Percentiles rank a stretch among this genome's conserved stretches.
Conservation (phyloP, 2,797 vertebrate genomes). For the Pachyuromys duprasi region DNA sequence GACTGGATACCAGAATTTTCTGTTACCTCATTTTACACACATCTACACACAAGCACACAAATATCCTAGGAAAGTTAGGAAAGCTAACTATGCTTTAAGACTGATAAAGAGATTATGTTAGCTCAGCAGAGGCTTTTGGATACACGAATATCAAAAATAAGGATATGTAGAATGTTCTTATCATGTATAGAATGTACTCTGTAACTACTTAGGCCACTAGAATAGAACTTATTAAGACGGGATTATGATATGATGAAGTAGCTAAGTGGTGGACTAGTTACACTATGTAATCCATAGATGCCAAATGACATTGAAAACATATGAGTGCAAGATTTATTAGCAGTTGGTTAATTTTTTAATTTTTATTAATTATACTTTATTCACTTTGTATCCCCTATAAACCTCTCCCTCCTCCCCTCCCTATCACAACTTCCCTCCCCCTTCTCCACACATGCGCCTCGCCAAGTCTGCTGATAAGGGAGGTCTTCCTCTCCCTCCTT, state of each 20-base stretch:
- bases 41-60: not conserved
- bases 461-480: no score
- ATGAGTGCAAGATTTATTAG: not conserved
- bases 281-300: not conserved
- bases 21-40: constrained; percentile 8
- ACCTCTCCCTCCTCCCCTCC: no score
- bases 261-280: not conserved
- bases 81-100: constrained; percentile 35
- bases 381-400: no score
- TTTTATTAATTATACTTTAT: no score
- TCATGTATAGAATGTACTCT: not conserved
- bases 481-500: no score
- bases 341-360: constrained; percentile 46
- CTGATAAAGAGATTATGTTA: not conserved
- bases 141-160: constrained; percentile 1
- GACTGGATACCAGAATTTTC: constrained; percentile 56
- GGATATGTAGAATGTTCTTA: not conserved
- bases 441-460: no score
- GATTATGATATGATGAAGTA: constrained; percentile 48
- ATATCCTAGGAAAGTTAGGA: constrained; percentile 4
- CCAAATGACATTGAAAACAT: not conserved
- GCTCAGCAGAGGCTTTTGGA: not conserved
- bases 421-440: no score
- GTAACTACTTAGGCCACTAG: not conserved
- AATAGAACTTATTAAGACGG: not conserved